Percentiles rank a stretch among this genome's conserved stretches.
phyloP scores from a whole-genome alignment of 1,140 invertebrate species.

The Drosophila ficusphila region DNA sequence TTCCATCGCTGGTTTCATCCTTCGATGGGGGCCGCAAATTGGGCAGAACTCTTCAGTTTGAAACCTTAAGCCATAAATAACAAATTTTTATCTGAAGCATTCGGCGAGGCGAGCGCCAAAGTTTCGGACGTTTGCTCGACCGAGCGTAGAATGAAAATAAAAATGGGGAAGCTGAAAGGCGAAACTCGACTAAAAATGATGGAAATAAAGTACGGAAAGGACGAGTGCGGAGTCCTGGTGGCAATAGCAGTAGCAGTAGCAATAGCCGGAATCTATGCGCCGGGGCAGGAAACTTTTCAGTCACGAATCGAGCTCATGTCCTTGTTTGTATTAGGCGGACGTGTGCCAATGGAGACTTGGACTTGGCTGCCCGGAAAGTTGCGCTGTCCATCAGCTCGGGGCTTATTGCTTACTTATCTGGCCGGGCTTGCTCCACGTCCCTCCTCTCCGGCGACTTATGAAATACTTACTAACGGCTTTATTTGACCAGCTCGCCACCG shows the following conservation, averaged over 20 bases:
- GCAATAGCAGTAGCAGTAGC: too few species aligned
- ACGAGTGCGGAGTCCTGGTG: conserved; percentile 38
- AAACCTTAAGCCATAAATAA: conserved; percentile 65
- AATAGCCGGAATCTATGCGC: conserved; percentile 27
- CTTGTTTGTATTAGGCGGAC: conserved; percentile 81
- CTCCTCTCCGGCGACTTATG: conserved; percentile 62
- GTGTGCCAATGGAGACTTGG: conserved; percentile 75
- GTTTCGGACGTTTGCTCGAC: conserved; percentile 63
- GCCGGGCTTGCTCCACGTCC: not conserved
- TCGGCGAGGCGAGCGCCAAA: conserved; percentile 53
- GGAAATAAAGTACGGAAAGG: conserved; percentile 78
- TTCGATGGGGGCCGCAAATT: conserved; percentile 30
- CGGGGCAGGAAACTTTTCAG: conserved; percentile 70
- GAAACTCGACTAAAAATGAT: conserved; percentile 74
- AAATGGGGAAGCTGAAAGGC: conserved; percentile 26
- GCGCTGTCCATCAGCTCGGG: conserved; percentile 71
- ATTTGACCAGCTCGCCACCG: conserved; percentile 71
- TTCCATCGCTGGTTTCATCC: conserved; percentile 14
- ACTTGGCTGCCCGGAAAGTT: conserved; percentile 55
- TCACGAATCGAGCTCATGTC: conserved; percentile 78
- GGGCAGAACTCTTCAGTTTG: conserved; percentile 44
- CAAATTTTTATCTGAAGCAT: conserved; percentile 70
- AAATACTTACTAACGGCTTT: conserved; percentile 81
- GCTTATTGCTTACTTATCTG: conserved; percentile 75
- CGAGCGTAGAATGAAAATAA: conserved; percentile 42